phyloP scores from a whole-genome alignment of 64 coral and sea anemone genomes.

The Montipora foliosa region DNA sequence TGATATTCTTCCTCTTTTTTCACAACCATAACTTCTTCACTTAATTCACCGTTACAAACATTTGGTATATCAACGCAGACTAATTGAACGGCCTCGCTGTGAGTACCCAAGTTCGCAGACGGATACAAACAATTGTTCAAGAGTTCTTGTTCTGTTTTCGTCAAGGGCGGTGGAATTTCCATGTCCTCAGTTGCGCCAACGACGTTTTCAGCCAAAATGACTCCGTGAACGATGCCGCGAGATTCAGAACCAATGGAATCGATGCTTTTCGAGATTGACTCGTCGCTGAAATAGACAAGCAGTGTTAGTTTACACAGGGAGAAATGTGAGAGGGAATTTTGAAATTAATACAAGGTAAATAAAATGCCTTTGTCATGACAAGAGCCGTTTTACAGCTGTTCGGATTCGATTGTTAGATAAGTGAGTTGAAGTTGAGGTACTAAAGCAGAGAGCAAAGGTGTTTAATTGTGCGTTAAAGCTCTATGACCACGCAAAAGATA shows the following conservation, averaged over 20 bases:
- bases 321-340: constrained; percentile 27
- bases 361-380: constrained; percentile 1
- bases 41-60: constrained; percentile 1
- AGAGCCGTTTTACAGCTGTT: constrained; percentile 26
- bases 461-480: not conserved
- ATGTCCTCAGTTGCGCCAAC: constrained; percentile 5
- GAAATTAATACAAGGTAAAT: constrained; percentile 35
- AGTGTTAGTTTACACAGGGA: constrained; percentile 43
- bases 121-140: constrained; percentile 47
- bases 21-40: constrained; percentile 5
- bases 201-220: constrained; percentile 5
- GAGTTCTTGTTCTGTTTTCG: constrained; percentile 45
- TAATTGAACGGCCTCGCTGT: not conserved
- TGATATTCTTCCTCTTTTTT: constrained; percentile 40
- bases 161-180: constrained; percentile 24
- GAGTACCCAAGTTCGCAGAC: not conserved
- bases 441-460: not conserved
- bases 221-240: not conserved
- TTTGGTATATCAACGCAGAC: constrained; percentile 35
- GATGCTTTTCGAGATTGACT: constrained; percentile 48
- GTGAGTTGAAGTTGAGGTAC: not conserved
- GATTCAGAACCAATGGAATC: constrained; percentile 47
- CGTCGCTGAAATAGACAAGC: constrained; percentile 43
- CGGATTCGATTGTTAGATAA: not conserved
- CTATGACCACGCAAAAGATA: not conserved